Conservation (phyloP, 2,797 vertebrate genomes). For the Urocyon cinereoargenteus region DNA sequence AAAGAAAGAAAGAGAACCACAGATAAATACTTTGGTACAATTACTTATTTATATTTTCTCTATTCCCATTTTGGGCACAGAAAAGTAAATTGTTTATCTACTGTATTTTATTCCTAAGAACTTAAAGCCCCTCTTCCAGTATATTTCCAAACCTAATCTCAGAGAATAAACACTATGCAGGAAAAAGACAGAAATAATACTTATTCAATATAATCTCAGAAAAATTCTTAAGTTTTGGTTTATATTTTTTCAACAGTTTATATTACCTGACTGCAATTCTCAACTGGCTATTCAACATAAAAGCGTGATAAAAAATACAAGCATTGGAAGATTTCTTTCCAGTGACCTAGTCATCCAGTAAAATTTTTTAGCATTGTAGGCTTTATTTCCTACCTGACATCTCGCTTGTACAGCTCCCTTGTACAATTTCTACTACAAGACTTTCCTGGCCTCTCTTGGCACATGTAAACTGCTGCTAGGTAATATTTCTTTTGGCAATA, state of each 20-base stretch:
- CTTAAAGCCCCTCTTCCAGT: not conserved
- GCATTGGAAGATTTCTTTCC: constrained; percentile 32
- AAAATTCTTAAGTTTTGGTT: constrained; percentile 13
- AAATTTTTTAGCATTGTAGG: constrained; percentile 56
- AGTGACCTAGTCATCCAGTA: constrained; percentile 59
- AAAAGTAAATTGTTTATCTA: constrained; percentile 44
- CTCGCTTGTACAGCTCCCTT: constrained; percentile 73
- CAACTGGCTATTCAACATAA: not conserved
- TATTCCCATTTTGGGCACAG: constrained; percentile 33
- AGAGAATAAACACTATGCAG: constrained; percentile 25
- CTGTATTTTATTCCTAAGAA: constrained; percentile 34
- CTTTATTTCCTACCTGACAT: constrained; percentile 80
- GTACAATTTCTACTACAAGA: constrained; percentile 75
- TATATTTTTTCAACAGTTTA: constrained; percentile 40
- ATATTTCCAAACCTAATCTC: constrained; percentile 49
- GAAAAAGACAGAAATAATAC: constrained; percentile 13
- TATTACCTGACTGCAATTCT: not conserved
- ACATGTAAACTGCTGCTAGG: constrained; percentile 77
- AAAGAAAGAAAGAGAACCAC: constrained; percentile 8
- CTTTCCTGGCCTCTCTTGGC: constrained; percentile 74
- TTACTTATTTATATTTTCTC: not conserved
- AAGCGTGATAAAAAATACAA: not conserved
- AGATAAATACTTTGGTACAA: constrained; percentile 30
- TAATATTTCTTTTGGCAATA: constrained; percentile 86
- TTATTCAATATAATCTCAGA: not conserved